Evolutionary conservation across 2,113 vertebrate genomes (phyloP).

Genomic region (Opisthocomus hoazin): DNA sequence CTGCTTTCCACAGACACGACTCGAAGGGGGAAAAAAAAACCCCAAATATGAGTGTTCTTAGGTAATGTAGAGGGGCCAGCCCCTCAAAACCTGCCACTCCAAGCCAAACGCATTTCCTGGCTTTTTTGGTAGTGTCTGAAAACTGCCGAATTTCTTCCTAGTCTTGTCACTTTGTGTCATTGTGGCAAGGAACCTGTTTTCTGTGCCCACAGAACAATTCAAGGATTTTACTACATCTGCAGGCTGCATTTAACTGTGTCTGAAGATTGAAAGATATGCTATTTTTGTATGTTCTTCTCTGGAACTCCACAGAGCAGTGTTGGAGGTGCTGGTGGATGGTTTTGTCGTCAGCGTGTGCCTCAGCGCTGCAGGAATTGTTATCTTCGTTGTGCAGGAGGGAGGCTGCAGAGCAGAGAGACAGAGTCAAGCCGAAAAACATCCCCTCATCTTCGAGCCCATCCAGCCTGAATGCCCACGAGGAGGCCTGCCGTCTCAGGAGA

Average conservation of each 20-base stretch:
- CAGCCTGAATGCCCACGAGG: accelerated
- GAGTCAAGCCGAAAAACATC: not conserved
- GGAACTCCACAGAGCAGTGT: not conserved
- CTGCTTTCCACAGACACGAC: not conserved
- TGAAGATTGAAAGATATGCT: constrained; percentile 37
- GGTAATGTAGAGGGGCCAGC: not conserved
- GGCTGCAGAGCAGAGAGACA: not conserved
- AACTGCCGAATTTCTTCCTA: not conserved
- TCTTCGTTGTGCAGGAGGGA: not conserved
- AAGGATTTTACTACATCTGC: not conserved
- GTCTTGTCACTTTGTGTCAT: not conserved
- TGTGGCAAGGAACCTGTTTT: not conserved
- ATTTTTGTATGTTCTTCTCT: constrained; percentile 5
- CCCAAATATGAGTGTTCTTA: not conserved
- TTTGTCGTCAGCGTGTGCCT: not conserved
- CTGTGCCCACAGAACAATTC: not conserved
- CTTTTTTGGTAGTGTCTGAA: not conserved
- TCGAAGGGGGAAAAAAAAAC: not conserved
- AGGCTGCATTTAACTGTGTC: not conserved
- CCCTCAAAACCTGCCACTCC: not conserved
- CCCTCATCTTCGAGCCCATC: not conserved
- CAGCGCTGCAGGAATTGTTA: not conserved
- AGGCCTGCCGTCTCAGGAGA: not conserved
- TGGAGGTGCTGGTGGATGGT: not conserved
- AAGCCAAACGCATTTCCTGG: not conserved